These are phyloP conservation scores for Hemibagrus guttatus DNA, from an alignment of 2,797 vertebrate species.

Conservation along the genomic window DNA sequence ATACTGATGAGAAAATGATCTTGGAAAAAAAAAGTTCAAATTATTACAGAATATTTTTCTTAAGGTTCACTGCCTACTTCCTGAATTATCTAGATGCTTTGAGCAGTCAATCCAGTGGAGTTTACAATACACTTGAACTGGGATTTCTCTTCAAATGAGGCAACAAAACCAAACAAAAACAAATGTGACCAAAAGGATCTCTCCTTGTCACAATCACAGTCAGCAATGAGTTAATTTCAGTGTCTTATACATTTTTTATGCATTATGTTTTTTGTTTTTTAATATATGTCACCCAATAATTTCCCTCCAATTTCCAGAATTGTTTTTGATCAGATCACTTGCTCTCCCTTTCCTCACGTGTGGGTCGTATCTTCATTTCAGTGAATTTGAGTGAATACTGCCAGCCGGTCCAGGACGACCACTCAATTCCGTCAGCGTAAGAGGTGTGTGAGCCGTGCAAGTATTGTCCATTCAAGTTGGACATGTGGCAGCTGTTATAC, in stretches of 20 bases:
- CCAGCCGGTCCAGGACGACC: slow-evolving; percentile 99
- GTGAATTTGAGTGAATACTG: slow-evolving; percentile 97
- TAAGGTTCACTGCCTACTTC: background rate
- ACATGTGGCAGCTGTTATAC: slow-evolving; percentile 98
- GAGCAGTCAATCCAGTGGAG: background rate
- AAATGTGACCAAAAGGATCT: slow-evolving; percentile 13
- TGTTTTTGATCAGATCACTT: slow-evolving; percentile 67
- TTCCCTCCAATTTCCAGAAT: background rate
- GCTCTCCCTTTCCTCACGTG: slow-evolving; percentile 79
- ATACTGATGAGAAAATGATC: background rate
- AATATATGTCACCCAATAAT: background rate
- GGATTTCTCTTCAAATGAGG: background rate
- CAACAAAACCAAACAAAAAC: background rate
- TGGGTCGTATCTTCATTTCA: slow-evolving; percentile 94
- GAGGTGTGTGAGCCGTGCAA: slow-evolving; percentile 92
- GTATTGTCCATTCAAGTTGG: slow-evolving; percentile 98
- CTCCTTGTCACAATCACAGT: slow-evolving; percentile 8
- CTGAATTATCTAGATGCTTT: background rate
- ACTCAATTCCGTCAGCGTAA: slow-evolving; percentile 94
- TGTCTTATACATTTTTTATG: slow-evolving; percentile 5
- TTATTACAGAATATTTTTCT: background rate
- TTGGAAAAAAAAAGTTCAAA: background rate
- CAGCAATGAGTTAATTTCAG: background rate
- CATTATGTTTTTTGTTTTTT: background rate
- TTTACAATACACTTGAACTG: background rate